Conservation (phyloP, 2,888 invertebrate species). For the Patella pellucida region DNA sequence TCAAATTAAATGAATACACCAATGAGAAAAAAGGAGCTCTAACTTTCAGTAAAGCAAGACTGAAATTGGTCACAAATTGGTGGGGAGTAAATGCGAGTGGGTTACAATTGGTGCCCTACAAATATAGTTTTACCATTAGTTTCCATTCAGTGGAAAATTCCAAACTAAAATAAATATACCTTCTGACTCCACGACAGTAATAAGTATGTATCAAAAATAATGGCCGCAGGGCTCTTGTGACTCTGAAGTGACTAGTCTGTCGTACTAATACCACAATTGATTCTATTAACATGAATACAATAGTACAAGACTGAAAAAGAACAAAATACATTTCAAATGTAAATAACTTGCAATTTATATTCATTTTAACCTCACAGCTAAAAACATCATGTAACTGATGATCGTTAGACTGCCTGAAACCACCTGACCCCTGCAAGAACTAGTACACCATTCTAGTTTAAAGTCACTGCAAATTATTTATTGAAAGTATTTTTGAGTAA, state of each 20-base stretch:
- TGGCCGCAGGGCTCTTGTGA: slow-evolving; percentile 88
- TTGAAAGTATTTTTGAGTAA: no score
- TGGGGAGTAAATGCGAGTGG: not conserved
- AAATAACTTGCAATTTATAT: no score
- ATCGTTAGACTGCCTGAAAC: no score
- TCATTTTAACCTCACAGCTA: no score
- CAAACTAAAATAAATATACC: slow-evolving; percentile 56
- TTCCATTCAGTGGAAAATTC: not conserved
- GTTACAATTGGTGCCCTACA: not conserved
- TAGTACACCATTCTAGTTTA: no score
- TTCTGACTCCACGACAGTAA: slow-evolving; percentile 83
- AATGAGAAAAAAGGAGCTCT: not conserved
- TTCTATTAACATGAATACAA: slow-evolving; percentile 86
- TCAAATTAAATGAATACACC: not conserved
- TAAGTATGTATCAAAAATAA: slow-evolving; percentile 89
- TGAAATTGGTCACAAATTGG: not conserved
- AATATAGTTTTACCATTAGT: not conserved
- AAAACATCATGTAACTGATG: no score
- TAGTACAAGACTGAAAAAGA: slow-evolving; percentile 78
- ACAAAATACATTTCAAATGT: no score
- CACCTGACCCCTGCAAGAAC: no score
- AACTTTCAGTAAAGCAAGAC: not conserved
- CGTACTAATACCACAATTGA: slow-evolving; percentile 84
- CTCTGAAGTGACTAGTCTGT: slow-evolving; percentile 87
- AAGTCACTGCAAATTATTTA: no score